A percentile compares a stretch with the other conserved stretches of the same genome.
phyloP scores from a whole-genome alignment of 2,113 vertebrate species.

The Lepidothrix coronata region DNA sequence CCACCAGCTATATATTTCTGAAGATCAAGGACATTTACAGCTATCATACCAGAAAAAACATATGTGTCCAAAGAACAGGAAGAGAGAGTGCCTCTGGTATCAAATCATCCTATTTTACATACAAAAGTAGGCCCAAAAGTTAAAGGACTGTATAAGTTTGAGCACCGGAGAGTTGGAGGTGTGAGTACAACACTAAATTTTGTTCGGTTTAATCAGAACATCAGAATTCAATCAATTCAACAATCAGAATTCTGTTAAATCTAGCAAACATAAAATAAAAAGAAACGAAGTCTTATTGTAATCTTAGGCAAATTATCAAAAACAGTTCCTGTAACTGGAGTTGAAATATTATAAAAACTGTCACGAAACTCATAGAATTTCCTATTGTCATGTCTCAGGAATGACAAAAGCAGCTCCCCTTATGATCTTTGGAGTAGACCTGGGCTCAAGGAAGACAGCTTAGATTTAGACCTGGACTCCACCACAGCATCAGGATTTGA shows the following conservation, averaged over 20 bases:
- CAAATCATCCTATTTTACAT: background rate
- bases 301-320: background rate
- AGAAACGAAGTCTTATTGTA: background rate
- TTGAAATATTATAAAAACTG: background rate
- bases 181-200: background rate
- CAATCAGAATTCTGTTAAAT: background rate
- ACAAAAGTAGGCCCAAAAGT: background rate
- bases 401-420: background rate
- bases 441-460: background rate
- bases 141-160: background rate
- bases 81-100: background rate
- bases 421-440: background rate
- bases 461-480: background rate
- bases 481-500: background rate
- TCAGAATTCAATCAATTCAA: background rate
- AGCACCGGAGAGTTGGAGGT: background rate
- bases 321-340: background rate
- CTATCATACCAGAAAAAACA: background rate
- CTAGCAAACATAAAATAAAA: background rate
- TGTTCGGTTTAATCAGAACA: background rate
- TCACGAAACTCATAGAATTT: background rate
- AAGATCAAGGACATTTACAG: constrained; percentile 25
- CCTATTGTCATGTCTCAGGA: background rate
- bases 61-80: background rate
- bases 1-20: background rate